phyloP scores from a whole-genome alignment of 2,888 invertebrate species.

The Brenthis hecate region DNA sequence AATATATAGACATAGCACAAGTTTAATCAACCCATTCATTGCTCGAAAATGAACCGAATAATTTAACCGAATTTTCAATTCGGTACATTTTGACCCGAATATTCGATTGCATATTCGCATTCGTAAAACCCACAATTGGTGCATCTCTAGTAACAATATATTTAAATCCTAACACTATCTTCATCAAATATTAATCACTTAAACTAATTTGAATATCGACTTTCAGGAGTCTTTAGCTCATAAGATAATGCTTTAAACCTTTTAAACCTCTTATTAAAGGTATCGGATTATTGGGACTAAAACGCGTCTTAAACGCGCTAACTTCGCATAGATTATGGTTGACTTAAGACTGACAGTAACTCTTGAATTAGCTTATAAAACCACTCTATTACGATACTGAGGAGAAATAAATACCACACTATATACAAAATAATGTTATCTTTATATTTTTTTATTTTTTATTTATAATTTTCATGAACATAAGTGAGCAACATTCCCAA shows the following conservation, averaged over 20 bases:
- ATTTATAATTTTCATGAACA: too few relatives aligned
- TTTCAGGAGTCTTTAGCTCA: slow-evolving; percentile 10
- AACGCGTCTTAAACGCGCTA: slow-evolving; percentile 16
- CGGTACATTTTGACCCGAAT: too few relatives aligned
- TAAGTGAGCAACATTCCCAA: too few relatives aligned
- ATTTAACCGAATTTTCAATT: too few relatives aligned
- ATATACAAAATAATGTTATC: background rate
- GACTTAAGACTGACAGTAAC: slow-evolving; percentile 14
- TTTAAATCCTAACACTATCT: background rate
- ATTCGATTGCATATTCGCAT: too few relatives aligned
- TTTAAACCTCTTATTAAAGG: slow-evolving; percentile 15
- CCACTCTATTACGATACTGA: background rate
- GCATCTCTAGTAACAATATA: too few relatives aligned
- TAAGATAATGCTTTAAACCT: slow-evolving; percentile 7
- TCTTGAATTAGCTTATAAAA: slow-evolving; percentile 16
- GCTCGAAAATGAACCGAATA: too few relatives aligned
- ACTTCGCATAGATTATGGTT: slow-evolving; percentile 22
- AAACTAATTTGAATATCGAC: slow-evolving; percentile 15
- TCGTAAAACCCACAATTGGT: too few relatives aligned
- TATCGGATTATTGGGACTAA: slow-evolving; percentile 18
- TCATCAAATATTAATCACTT: background rate
- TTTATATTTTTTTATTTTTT: slow-evolving; percentile 2
- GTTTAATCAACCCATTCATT: too few relatives aligned
- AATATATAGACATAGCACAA: too few relatives aligned
- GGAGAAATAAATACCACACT: too few relatives aligned